Conservation (phyloP, 1,140 invertebrate genomes). For the Belonocnema kinseyi region DNA sequence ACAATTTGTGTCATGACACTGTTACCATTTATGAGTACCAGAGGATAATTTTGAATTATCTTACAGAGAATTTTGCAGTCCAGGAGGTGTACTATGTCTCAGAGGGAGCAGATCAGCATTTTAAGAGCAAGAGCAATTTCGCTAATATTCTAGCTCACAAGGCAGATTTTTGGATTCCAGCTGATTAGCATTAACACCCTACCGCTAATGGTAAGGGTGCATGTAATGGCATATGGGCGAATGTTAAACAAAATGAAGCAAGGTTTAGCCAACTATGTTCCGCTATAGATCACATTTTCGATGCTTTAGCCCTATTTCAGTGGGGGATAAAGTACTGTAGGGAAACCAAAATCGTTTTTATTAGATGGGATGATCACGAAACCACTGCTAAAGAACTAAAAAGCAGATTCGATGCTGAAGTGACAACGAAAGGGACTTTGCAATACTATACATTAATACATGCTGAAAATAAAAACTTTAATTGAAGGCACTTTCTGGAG, state of each 20-base stretch:
- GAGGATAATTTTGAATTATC: constrained; percentile 39
- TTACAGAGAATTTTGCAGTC: constrained; percentile 56
- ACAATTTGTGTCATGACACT: constrained; percentile 51
- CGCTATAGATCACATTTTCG: constrained; percentile 38
- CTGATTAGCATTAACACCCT: constrained; percentile 62
- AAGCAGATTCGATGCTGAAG: constrained; percentile 40
- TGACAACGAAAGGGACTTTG: constrained; percentile 38
- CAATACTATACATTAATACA: constrained; percentile 41
- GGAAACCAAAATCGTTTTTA: constrained; percentile 38
- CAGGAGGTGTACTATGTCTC: no score
- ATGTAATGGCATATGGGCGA: constrained; percentile 59
- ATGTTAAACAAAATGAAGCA: constrained; percentile 48
- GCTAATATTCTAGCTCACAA: no score
- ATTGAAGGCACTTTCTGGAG: neutral
- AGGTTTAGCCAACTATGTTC: constrained; percentile 42
- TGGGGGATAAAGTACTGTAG: constrained; percentile 38
- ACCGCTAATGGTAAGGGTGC: constrained; percentile 62
- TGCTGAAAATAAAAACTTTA: constrained; percentile 2
- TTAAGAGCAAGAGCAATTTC: no score
- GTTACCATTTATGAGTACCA: constrained; percentile 51
- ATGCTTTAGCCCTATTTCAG: constrained; percentile 19
- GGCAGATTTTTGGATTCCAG: neutral
- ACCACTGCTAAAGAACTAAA: constrained; percentile 35
- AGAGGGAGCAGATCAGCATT: no score
- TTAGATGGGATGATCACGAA: constrained; percentile 31